phyloP scores from a whole-genome alignment of 1,140 invertebrate genomes.

The Wasmannia auropunctata region DNA sequence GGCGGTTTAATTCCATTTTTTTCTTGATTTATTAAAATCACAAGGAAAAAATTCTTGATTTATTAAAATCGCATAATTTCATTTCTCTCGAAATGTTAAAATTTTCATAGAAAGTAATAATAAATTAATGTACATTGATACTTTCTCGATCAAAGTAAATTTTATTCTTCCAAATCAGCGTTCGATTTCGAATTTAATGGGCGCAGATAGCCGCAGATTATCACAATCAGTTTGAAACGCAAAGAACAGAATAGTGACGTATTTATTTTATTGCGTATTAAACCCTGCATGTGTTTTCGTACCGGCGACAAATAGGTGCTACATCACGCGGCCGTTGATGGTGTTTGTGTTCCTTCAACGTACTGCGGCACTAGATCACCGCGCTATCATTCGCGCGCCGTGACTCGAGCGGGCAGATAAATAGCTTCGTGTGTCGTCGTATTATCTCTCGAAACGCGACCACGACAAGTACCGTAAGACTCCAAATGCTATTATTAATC shows the following conservation, averaged over 20 bases:
- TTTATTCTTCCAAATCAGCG: background rate
- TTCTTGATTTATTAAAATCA: conserved; percentile 24
- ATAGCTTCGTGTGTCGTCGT: background rate
- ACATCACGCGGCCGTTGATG: background rate
- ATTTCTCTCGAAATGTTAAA: background rate
- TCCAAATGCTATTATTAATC: background rate
- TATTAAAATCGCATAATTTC: conserved; percentile 15
- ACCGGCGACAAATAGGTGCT: background rate
- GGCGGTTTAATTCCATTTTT: background rate
- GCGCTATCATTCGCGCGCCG: background rate
- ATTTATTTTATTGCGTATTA: background rate
- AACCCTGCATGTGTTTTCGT: background rate
- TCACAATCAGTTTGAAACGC: background rate
- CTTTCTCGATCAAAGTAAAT: background rate
- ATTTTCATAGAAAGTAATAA: background rate
- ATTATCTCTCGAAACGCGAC: background rate
- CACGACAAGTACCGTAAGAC: background rate
- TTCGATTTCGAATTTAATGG: background rate
- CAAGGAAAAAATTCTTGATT: conserved; percentile 14
- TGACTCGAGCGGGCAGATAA: background rate
- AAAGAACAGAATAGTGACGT: background rate
- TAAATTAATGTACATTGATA: background rate
- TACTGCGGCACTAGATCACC: background rate
- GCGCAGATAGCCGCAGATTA: background rate
- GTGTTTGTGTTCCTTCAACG: background rate